phyloP scores from a whole-genome alignment of 2,113 vertebrate species.

The Lepisosteus oculatus region DNA sequence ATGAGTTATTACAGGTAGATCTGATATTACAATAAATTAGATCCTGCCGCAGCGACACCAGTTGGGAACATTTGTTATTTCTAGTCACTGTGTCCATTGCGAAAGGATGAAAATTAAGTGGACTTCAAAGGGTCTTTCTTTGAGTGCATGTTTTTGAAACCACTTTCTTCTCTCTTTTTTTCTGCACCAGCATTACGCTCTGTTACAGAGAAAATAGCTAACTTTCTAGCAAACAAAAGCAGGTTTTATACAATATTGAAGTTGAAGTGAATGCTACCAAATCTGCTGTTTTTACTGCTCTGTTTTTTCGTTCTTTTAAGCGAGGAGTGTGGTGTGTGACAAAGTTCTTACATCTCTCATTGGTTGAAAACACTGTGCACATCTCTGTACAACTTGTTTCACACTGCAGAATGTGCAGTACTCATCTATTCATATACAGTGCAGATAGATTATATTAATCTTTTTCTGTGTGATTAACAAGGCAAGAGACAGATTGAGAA shows the following conservation, averaged over 20 bases:
- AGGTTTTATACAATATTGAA: conserved; percentile 3
- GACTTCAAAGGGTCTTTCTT: conserved; percentile 12
- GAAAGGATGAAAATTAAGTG: conserved; percentile 16
- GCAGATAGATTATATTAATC: too few relatives aligned
- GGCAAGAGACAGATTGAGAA: too few relatives aligned
- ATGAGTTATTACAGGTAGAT: conserved; percentile 78
- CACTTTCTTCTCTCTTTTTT: not conserved
- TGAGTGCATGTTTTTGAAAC: not conserved
- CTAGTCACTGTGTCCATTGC: conserved; percentile 17
- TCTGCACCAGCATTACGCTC: conserved; percentile 12
- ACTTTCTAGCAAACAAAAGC: not conserved
- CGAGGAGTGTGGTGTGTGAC: too few relatives aligned
- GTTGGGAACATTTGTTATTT: conserved; percentile 71
- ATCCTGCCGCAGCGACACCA: conserved; percentile 61
- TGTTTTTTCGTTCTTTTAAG: too few relatives aligned
- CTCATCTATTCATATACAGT: too few relatives aligned
- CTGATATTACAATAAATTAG: conserved; percentile 80
- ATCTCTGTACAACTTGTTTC: too few relatives aligned
- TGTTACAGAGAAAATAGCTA: not conserved
- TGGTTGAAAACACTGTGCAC: too few relatives aligned
- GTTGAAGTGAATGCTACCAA: too few relatives aligned
- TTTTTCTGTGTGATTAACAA: too few relatives aligned
- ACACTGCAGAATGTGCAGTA: too few relatives aligned
- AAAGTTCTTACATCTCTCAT: too few relatives aligned
- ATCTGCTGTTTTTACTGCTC: too few relatives aligned